Base-by-base conservation (phyloP, 2,113 vertebrate species). In the Paradisaea rubra region DNA sequence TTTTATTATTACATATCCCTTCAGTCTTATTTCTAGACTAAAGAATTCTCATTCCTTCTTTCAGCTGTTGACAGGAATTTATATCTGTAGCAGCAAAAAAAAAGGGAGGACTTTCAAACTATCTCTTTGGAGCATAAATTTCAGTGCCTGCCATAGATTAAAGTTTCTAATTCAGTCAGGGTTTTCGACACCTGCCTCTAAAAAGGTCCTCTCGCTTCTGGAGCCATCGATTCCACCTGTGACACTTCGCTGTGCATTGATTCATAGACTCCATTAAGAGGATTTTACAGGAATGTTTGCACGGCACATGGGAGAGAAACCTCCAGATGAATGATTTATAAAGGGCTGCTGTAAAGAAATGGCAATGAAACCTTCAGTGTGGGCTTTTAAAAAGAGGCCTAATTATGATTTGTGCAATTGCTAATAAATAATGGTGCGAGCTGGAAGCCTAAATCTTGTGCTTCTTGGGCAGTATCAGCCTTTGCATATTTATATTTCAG, bases 261-360 rank as follows among this genome's bases (percentile, higher is more conserved):
- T 94, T 95, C 94, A 92, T 80, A 31, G 82, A 81, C 78, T 82
- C 78, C 81, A 93, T 72, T 89, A 82, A 61, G 61, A 68, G 41
- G 66, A 65, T 87, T 96, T 94, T 90, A 90, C 71, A 96, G 89
- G 76, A 96, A 89, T 76, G 49, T 91, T 91, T 93, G 80, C 81
- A 68, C 0, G 15, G 64, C 49, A 68, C 70, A n/a, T 68, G 61
- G 63, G 68, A 91, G 82, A 72, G 57, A 89, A 89, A 65, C 88
- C 59, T 91, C 63, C 27, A 50, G 65, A 53, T 81, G 57, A 94
- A 82, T 76, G 83, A 81, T 94, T 91, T 87, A 90, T 49, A 57
- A 87, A 65, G 37, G n/a, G 30, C 65, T 57, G 70, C n/a, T 89
- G 41, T 19, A 92, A 91, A 70, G 92, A 87, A 93, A 54, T 57